phyloP scores from a whole-genome alignment of 1,140 invertebrate genomes.

The Sinella curviseta region DNA sequence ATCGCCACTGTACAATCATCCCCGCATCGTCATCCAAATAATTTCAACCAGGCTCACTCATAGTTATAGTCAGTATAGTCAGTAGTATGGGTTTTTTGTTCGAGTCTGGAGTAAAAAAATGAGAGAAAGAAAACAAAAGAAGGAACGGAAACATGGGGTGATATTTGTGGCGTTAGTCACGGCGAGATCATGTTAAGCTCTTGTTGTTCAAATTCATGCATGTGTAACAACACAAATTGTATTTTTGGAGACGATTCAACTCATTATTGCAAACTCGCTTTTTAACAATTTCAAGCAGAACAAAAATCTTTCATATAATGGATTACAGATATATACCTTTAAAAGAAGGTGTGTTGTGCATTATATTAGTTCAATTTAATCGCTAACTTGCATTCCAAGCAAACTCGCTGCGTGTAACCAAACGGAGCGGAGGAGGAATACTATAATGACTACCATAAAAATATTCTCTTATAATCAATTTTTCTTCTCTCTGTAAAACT shows the following conservation, averaged over 20 bases:
- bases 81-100: too few relatives aligned
- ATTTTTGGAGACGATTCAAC: slow-evolving; percentile 5
- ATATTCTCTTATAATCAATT: neutral
- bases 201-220: neutral
- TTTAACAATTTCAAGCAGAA: neutral
- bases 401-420: neutral
- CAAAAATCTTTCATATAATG: too few relatives aligned
- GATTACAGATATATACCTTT: too few relatives aligned
- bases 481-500: neutral
- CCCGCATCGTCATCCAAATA: neutral
- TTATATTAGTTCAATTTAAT: too few relatives aligned
- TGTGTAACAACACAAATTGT: neutral
- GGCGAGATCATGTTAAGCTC: neutral
- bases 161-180: too few relatives aligned
- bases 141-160: too few relatives aligned
- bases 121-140: too few relatives aligned
- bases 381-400: too few relatives aligned
- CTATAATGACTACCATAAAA: neutral
- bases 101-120: too few relatives aligned
- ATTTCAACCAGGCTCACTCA: neutral
- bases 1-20: neutral
- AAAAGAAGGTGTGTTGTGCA: too few relatives aligned
- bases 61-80: too few relatives aligned
- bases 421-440: neutral
- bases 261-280: neutral